These are phyloP conservation scores for Carassius carassius DNA, from an alignment of 2,113 vertebrate species.

Conservation along the genomic window DNA sequence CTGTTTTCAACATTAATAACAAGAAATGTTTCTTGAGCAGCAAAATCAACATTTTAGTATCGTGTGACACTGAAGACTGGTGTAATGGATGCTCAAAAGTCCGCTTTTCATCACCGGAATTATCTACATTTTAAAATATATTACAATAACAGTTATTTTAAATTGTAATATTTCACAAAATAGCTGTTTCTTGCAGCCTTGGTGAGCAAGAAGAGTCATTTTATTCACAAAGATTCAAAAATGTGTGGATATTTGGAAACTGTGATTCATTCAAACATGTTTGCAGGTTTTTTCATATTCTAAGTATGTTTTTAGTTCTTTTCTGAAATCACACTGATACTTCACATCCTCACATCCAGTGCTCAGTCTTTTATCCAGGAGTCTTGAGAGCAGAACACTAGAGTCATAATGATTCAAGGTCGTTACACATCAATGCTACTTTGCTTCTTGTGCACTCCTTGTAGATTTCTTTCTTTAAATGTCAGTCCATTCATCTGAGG, in stretches of 20 bases:
- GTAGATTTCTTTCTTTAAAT: slow-evolving; percentile 68
- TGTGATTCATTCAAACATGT: background rate
- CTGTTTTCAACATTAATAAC: background rate
- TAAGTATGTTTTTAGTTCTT: background rate
- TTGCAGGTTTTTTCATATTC: slow-evolving; percentile 13
- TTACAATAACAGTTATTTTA: too few species aligned
- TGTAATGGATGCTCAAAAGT: too few species aligned
- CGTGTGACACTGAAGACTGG: too few species aligned
- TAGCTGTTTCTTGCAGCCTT: background rate
- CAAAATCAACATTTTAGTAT: background rate
- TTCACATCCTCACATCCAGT: background rate
- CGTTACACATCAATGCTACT: slow-evolving; percentile 50
- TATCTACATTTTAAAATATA: background rate
- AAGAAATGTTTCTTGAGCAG: background rate
- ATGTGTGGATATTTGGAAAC: background rate
- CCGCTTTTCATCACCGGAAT: background rate
- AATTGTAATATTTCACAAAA: background rate
- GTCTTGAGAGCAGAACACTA: slow-evolving; percentile 22
- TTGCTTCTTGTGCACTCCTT: slow-evolving; percentile 47
- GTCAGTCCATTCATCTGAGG: slow-evolving; percentile 68
- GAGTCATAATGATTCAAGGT: slow-evolving; percentile 52
- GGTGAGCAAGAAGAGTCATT: too few species aligned
- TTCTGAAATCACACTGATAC: background rate
- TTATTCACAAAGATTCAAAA: too few species aligned
- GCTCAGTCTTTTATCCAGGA: background rate